Evolutionary conservation across 2,113 vertebrate species (phyloP), one percentile per base, ranked within the genome.

Genomic region (Theropithecus gelada): DNA sequence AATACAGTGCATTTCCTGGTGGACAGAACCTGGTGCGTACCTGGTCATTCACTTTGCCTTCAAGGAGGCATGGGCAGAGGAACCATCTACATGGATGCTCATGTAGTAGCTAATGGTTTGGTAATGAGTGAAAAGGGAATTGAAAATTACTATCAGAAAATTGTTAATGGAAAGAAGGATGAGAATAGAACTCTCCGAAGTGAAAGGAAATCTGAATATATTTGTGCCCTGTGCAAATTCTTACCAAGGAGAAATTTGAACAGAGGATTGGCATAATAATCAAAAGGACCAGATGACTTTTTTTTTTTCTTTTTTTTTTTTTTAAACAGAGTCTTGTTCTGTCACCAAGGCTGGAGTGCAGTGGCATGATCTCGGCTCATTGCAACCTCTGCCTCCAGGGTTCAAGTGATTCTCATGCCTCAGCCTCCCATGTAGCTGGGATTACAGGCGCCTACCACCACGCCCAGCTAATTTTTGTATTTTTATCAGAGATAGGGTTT

Each of bases 81-180:
- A 17, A 12, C 1, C 13, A 16, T 3, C 70, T 57, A 16, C 1
- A 0, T 30, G 12, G 3, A 27, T 35, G 25, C 11, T 1, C 52
- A 27, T 30, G 13, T 4, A 32, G 5, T 32, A 75, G 4, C 20
- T 50, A 45, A 57, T 17, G 18, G 6, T 12, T 90, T 61, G 3
- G 9, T 22, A 73, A 50, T 40, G 16, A 22, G 43, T 40, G 16
- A 7, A 76, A 84, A 30, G 32, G 35, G 4, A 35, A 59, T 35
- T 11, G 8, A 48, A 35, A 57, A 18, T 30, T 40, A 22, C 25
- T 35, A 16, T 35, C 35, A 52, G 68, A 43, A 64, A 68, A 61
- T 6, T 25, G 13, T 25, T 48, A 8, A 50, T 9, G 7, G 20
- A 18, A 61, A 86, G 35, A 79, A 4, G 30, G 5, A n/a, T 55